Evolutionary conservation across 2,888 invertebrate species (phyloP).

Genomic region (Melangyna quadrimaculata): DNA sequence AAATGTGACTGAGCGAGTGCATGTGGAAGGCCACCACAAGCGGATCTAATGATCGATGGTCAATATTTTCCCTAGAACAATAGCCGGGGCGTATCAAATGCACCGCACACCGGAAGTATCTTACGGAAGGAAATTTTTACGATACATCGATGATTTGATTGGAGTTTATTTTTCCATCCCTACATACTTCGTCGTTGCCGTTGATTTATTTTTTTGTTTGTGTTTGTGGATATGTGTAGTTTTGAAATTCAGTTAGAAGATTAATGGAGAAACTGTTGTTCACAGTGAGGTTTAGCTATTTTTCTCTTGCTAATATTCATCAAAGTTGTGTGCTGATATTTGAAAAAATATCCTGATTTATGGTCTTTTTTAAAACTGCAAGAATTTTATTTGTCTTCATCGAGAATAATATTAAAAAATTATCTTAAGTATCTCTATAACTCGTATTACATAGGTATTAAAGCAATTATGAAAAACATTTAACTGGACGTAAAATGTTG

Average conservation of each 20-base stretch:
- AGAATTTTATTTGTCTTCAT: neutral
- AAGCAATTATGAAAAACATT: no score
- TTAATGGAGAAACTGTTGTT: constrained; percentile 7
- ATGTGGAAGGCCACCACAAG: constrained; percentile 65
- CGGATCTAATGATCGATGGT: constrained; percentile 70
- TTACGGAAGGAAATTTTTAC: constrained; percentile 55
- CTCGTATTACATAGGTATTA: no score
- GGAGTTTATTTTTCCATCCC: neutral
- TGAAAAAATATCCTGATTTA: constrained; percentile 4
- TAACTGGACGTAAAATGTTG: no score
- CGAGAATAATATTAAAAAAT: neutral
- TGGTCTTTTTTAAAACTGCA: neutral
- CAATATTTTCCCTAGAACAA: constrained; percentile 63
- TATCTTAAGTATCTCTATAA: no score
- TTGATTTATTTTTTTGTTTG: neutral
- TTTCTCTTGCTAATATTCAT: neutral
- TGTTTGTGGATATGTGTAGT: neutral
- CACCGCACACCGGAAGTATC: constrained; percentile 59
- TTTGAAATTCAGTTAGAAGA: constrained; percentile 12
- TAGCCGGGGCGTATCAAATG: constrained; percentile 53
- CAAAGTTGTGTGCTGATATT: neutral
- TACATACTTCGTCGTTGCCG: neutral
- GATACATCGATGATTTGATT: constrained; percentile 62
- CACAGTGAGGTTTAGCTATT: neutral
- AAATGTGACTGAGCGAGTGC: constrained; percentile 23